These are phyloP conservation scores for Sinelater perroti DNA, from an alignment of 2,888 invertebrate genomes.

Conservation along the genomic window DNA sequence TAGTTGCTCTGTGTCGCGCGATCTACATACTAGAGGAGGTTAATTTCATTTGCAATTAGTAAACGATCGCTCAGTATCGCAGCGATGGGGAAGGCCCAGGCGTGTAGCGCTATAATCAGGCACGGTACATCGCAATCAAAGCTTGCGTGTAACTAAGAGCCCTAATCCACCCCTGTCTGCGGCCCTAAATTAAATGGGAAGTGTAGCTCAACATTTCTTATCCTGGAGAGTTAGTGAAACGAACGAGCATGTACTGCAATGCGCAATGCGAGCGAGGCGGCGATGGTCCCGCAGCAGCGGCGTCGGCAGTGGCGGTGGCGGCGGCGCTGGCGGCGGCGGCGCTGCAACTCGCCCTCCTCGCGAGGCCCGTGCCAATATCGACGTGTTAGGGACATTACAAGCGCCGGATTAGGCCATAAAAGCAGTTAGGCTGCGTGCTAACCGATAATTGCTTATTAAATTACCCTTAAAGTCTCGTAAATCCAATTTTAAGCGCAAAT, in stretches of 20 bases:
- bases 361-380: conserved; percentile 36
- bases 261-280: conserved; percentile 33
- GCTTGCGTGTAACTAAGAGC: conserved; percentile 30
- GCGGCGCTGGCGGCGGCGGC: conserved; percentile 15
- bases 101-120: conserved; percentile 26
- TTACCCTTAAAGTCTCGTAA: conserved; percentile 50
- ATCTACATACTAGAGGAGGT: too few species aligned
- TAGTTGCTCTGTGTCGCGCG: too few species aligned
- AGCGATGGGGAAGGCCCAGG: conserved; percentile 14
- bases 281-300: conserved; percentile 6
- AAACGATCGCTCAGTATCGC: conserved; percentile 3
- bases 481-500: conserved; percentile 47
- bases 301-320: neutral
- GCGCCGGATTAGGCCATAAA: conserved; percentile 47
- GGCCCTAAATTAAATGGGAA: conserved; percentile 39
- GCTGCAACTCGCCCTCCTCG: conserved; percentile 22
- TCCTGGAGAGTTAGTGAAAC: conserved; percentile 37
- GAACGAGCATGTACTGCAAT: conserved; percentile 41
- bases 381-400: conserved; percentile 35
- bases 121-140: conserved; percentile 35
- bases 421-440: conserved; percentile 48
- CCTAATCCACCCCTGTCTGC: conserved; percentile 37
- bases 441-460: conserved; percentile 51
- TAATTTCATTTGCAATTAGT: conserved; percentile 6
- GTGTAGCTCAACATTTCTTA: conserved; percentile 39